Evolutionary conservation across 2,113 vertebrate species (phyloP).

Genomic region (Uria aalge): DNA sequence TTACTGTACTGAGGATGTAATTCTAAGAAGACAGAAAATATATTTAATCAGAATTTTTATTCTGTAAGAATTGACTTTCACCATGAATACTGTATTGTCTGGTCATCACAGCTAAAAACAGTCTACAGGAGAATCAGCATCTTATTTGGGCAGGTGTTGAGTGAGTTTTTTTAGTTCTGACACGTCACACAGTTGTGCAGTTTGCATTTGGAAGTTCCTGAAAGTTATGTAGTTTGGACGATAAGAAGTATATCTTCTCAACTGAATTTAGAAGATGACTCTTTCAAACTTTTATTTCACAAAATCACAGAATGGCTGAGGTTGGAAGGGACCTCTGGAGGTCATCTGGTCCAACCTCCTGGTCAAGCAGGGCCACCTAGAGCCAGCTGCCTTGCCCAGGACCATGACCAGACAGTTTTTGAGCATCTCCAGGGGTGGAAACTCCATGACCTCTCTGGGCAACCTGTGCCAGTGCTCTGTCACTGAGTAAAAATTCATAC

Average conservation of each 20-base stretch:
- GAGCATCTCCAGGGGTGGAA: background rate
- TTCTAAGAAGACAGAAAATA: background rate
- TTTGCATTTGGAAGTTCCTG: background rate
- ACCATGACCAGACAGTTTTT: background rate
- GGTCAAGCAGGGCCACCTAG: background rate
- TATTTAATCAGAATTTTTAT: background rate
- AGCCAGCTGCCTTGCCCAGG: background rate
- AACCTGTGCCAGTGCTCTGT: background rate
- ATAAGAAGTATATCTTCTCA: background rate
- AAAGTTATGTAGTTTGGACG: background rate
- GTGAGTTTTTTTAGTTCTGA: background rate
- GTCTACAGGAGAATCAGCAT: background rate
- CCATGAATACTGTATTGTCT: background rate
- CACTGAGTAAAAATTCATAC: background rate
- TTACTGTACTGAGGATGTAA: background rate
- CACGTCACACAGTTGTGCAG: background rate
- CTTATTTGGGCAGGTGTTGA: background rate
- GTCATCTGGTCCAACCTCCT: background rate
- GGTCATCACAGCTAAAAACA: background rate
- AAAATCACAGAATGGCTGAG: background rate
- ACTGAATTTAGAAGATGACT: background rate
- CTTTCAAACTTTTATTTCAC: background rate
- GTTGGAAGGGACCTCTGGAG: background rate
- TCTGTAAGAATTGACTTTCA: background rate
- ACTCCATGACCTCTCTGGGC: background rate